These are phyloP conservation scores for Scaptomyza caliginosa DNA, from an alignment of 2,888 invertebrate species.

Conservation along the genomic window DNA sequence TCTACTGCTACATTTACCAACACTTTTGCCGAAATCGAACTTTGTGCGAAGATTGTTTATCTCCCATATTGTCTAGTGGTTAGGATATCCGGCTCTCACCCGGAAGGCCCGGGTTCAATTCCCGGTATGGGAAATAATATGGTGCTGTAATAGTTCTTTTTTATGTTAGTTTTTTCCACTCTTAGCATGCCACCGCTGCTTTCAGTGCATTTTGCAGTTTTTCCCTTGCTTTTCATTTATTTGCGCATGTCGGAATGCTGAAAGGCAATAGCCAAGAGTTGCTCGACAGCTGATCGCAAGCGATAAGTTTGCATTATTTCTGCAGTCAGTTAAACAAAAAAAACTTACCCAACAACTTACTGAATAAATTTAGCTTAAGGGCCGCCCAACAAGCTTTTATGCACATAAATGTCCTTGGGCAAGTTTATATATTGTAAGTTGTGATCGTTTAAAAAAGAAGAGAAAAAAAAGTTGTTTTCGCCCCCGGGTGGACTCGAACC, in stretches of 20 bases:
- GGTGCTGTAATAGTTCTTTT: background rate
- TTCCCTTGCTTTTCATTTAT: background rate
- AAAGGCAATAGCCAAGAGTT: constrained; percentile 1
- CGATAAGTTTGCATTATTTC: constrained; percentile 27
- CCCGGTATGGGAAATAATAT: constrained; percentile 91
- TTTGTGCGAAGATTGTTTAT: accelerated
- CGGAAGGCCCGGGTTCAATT: constrained; percentile 92
- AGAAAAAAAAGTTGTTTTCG: constrained; percentile 82
- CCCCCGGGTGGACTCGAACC: constrained; percentile 99
- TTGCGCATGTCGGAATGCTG: constrained; percentile 23
- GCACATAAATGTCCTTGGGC: constrained; percentile 40
- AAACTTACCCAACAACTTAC: constrained; percentile 38
- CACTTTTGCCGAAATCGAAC: background rate
- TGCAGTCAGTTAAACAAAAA: constrained; percentile 24
- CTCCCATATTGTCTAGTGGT: constrained; percentile 85
- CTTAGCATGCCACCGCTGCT: background rate
- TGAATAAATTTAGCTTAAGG: constrained; percentile 22
- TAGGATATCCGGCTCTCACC: constrained; percentile 85
- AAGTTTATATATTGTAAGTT: constrained; percentile 1
- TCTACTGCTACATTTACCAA: background rate
- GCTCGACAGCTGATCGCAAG: constrained; percentile 13
- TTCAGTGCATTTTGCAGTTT: constrained; percentile 1
- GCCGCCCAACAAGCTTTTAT: constrained; percentile 34
- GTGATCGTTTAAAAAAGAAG: constrained; percentile 8
- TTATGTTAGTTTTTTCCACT: background rate